Evolutionary conservation across 1,140 invertebrate species (phyloP).

Genomic region (Cydia amplana): DNA sequence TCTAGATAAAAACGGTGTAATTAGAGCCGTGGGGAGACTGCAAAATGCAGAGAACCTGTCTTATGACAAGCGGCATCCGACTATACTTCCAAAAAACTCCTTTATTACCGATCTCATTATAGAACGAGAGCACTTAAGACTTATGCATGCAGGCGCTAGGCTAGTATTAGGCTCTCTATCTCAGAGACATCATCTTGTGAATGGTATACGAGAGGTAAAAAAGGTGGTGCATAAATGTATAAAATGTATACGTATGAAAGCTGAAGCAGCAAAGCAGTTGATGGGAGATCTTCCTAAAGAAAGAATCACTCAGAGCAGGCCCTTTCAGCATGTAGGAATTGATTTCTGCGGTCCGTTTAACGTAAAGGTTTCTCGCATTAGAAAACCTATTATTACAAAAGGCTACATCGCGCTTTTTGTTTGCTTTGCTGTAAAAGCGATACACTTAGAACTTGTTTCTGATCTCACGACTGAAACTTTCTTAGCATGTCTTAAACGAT

Average conservation of each 20-base stretch:
- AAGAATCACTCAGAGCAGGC: no score
- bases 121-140: slow-evolving; percentile 19
- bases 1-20: no score
- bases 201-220: slow-evolving; percentile 38
- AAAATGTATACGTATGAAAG: slow-evolving; percentile 36
- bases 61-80: no score
- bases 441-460: slow-evolving; percentile 57
- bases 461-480: slow-evolving; percentile 54
- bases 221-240: slow-evolving; percentile 38
- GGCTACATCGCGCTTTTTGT: slow-evolving; percentile 57
- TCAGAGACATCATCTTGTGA: slow-evolving; percentile 45
- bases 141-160: slow-evolving; percentile 28
- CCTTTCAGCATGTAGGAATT: slow-evolving; percentile 38
- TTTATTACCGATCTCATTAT: slow-evolving; percentile 18
- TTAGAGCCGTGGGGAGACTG: no score
- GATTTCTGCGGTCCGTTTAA: slow-evolving; percentile 61
- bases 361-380: slow-evolving; percentile 37
- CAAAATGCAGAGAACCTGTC: no score
- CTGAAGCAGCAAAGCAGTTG: slow-evolving; percentile 35
- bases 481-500: slow-evolving; percentile 47
- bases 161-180: slow-evolving; percentile 29
- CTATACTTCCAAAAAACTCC: not conserved
- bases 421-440: slow-evolving; percentile 55
- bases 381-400: slow-evolving; percentile 45
- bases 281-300: slow-evolving; percentile 4